Base-by-base conservation (phyloP, 2,797 vertebrate species). In the Salmo trutta region DNA sequence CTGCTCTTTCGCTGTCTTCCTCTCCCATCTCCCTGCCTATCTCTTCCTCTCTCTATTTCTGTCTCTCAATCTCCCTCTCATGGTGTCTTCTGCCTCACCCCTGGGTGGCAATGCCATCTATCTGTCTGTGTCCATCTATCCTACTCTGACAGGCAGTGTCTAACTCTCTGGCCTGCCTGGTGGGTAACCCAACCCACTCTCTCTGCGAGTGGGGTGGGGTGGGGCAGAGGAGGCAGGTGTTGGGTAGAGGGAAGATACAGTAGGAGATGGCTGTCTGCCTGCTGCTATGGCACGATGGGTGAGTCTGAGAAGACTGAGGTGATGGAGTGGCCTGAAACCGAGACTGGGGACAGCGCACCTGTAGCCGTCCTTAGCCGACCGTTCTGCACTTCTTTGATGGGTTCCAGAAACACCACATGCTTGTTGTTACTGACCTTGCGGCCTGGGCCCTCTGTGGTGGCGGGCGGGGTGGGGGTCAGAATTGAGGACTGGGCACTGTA, bases 321-420 rank as follows among this genome's bases (percentile, higher is more conserved):
- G 81, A 94, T 91, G n/a, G 96, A 95, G 81, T 16, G 65, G 24
- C 24, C 65, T 15, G 29, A 17, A 3, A 79, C 59, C 59, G 21
- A 62, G 59, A 62, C 59, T 3, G 29, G 65, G 65, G 65, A 21
- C 65, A 66, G 65, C 3, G 10, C 15, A 17, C 27, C 27, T 78
- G 91, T 15, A 17, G 65, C 5, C 79, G 92, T 89, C 87, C 92
- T 94, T 56, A 95, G 93, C 67, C 94, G 95, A 75, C 96, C 97
- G 0, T 96, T 96, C 85, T 96, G 95, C 3, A 92, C 92, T 86
- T 96, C 95, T 87, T 91, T 94, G 90, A 96, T 91, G 1, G 98
- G 98, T 93, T 99, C 98, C 31, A 98, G 92, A 91, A 99, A 99
- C 74, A 96, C 97, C 74, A 99, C 98, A 0, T 98, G 98, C 86